Base-by-base conservation (phyloP, 64 coral and sea anemone species). In the Trachythela sp. region DNA sequence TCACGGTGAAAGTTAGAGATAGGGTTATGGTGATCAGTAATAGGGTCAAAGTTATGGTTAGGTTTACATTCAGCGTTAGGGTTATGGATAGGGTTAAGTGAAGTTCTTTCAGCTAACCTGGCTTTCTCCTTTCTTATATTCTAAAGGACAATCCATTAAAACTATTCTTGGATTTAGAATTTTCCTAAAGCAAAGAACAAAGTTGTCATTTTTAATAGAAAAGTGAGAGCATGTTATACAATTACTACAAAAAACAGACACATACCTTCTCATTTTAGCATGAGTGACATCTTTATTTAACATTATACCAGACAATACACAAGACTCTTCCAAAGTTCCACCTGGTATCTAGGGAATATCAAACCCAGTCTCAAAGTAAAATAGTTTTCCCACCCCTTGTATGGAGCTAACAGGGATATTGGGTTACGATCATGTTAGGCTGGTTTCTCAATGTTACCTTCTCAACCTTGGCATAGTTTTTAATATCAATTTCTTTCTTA, bases 261-360 rank as follows among this genome's bases (percentile, higher is more conserved):
- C 60, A 36, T 88, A 99, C 96, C 96, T 99, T 84, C 88, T 94
- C 96, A 99, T 99, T 92, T 92, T 94, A 80, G 93, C 86, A 91
- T 99, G 96, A 26, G 96, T 99, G 15, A 99, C 96, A 93, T 99
- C 96, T 92, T 99, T 99, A 54, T 99, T 99, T 9, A 99, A 85
- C 96, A 99, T 99, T 13, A 99, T 94, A 76, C 96, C 96, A 80
- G 93, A 91, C 1, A 99, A 88, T 85, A 99, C 96, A 90, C 84
- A 64, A 31, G 96, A 99, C 39, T 99, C 96, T 87, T 99, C 96
- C 76, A 99, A 90, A 60, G 94, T 94, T 41, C 91, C 96, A 40
- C 96, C 96, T 35, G 96, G 96, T 60, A 99, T 89, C 96, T 99
- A 76, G 8, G 0, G 58, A 30, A 24, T 42, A 89, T 24, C 39